Base-by-base conservation (phyloP, 2,888 invertebrate genomes). In the Xestia rhomboidea region DNA sequence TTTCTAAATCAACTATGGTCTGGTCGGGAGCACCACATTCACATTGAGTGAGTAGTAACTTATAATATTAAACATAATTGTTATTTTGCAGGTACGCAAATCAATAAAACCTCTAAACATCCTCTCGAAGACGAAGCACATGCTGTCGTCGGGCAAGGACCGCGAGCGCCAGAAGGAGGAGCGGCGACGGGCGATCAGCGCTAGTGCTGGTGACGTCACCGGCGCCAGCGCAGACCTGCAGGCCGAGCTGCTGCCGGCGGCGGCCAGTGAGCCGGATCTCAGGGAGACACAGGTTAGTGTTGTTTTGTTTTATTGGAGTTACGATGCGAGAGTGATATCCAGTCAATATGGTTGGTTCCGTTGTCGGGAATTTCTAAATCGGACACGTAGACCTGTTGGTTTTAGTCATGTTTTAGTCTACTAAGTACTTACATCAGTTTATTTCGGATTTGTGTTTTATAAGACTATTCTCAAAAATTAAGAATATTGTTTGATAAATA, bases 191-290 rank as follows among this genome's bases (percentile, higher is more conserved):
- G 93, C 93, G 87, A 89, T 91, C 90, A 94, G 93, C 91, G 94
- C 93, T 64, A 95, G 93, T 92, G 94, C 90, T 62, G 89, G 94
- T 87, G 97, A 98, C 90, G 95, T 97, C 83, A 94, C 75, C 80
- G 84, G 72, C 90, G 89, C 89, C 93, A 97, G 87, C 94, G 77
- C 27, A 27, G 82, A 97, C 73, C 77, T 68, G 68, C 72, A 77
- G 72, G 62, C 74, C 44, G 76, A 82, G 2, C 91, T 87, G 68
- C 90, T 87, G 90, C 95, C 97, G 66, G 97, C 96, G 46, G 97
- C 98, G 0, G 97, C 97, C 87, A 98, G 98, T 93, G 98, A 98
- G 93, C 98, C 98, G 0, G 97, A 98, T 92, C 95, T 98, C 27
- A 92, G 97, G 89, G 97, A 93, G 30, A 88, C 92, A 13, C 95